Evolutionary conservation across 2,888 invertebrate genomes (phyloP), one percentile per base, ranked within the genome.

Genomic region (Altica lythri): DNA sequence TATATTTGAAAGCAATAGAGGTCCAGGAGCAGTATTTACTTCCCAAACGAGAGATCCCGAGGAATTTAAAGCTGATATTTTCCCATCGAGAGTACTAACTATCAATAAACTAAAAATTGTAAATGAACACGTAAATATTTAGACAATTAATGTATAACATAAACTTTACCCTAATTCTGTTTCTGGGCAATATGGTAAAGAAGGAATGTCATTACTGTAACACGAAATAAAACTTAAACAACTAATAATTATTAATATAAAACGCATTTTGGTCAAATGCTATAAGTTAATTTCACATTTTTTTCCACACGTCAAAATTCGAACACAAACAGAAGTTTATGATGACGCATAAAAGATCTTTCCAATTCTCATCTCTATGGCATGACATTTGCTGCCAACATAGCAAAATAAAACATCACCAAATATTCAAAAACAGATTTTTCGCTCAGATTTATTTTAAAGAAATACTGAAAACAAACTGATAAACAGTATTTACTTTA

Each of bases 41-140:
- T 85, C 85, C 96, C 96, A 97, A 47, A 84, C 78, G 62, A 89
- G 76, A 53, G 80, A 76, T 1, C 92, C 89, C 12, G 82, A 78
- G 8, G 87, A 82, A 70, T 92, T 87, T 61, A 96, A 79, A 2
- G 94, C 91, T 16, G 91, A 88, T 48, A 97, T 71, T 66, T 84
- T 85, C 8, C 96, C 96, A 83, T 97, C 95, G 57, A 96, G 79
- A 2, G 95, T 95, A 69, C 93, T 92, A 29, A 96, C 88, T 68
- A 94, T 83, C 49, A 94, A 79, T 61, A 92, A 57, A 27, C 67
- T 65, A 53, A 34, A 48, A n/a, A n/a, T n/a, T n/a, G n/a, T n/a
- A n/a, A 53, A 40, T 25, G n/a, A 25, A 13, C 5, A 14, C 10
- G 13, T n/a, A 5, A 29, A 22, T 3, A 37, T 14, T 14, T 40